phyloP scores from a whole-genome alignment of 2,113 vertebrate species.

The Tetrax tetrax region DNA sequence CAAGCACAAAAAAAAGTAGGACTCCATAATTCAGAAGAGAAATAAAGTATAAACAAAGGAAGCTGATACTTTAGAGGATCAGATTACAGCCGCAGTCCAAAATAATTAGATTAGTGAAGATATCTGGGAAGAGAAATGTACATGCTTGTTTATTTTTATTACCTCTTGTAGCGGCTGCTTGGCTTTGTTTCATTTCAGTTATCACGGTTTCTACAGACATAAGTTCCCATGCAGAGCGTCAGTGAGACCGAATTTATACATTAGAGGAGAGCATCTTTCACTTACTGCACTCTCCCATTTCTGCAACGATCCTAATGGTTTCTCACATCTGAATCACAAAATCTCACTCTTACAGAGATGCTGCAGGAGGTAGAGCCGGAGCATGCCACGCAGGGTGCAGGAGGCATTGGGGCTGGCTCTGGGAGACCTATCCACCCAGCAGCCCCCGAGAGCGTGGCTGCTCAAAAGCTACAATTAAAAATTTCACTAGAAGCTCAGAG shows the following conservation, averaged over 20 bases:
- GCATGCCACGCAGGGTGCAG: fast-evolving
- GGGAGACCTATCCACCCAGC: not conserved
- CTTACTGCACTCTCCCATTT: not conserved
- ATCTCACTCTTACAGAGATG: fast-evolving
- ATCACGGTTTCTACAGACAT: not conserved
- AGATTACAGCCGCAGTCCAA: not conserved
- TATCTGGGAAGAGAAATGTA: not conserved
- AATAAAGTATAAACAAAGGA: not conserved
- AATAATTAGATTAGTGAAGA: not conserved
- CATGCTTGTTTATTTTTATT: not conserved
- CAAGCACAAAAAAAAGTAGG: not conserved
- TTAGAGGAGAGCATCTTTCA: fast-evolving
- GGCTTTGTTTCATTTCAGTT: not conserved
- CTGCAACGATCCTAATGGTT: fast-evolving
- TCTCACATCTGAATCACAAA: not conserved
- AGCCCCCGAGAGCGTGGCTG: fast-evolving
- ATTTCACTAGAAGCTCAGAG: not conserved
- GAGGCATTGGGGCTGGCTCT: fast-evolving
- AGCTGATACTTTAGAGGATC: not conserved
- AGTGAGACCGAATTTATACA: not conserved
- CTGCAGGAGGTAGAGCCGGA: not conserved
- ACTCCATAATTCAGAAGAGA: not conserved
- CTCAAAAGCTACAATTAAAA: not conserved
- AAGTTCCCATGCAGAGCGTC: not conserved
- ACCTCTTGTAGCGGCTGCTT: not conserved